Percentiles rank a stretch among this genome's conserved stretches.
phyloP scores from a whole-genome alignment of 2,797 vertebrate species.

The Erpetoichthys calabaricus region DNA sequence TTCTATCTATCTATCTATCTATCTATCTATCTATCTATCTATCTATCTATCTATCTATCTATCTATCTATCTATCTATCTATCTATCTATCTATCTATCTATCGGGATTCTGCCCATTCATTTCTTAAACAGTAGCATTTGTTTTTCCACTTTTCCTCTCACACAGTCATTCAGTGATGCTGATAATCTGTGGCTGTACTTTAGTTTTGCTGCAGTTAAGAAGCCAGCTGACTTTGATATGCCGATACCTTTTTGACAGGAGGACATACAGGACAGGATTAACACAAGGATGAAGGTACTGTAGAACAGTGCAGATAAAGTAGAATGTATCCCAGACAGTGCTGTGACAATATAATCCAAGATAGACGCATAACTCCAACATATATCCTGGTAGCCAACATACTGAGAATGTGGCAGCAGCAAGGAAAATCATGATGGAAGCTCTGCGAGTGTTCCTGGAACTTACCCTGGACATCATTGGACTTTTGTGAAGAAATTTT shows the following conservation, averaged over 20 bases:
- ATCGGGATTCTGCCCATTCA: no score
- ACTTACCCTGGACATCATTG: conserved; percentile 44
- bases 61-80: no score
- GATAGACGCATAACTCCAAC: conserved; percentile 48
- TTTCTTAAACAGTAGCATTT: neutral
- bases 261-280: conserved; percentile 51
- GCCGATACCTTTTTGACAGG: conserved; percentile 41
- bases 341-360: conserved; percentile 40
- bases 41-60: no score
- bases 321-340: conserved; percentile 46
- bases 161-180: conserved; percentile 33
- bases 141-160: conserved; percentile 6
- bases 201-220: conserved; percentile 35
- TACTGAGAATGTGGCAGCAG: conserved; percentile 43
- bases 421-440: conserved; percentile 53
- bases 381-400: conserved; percentile 56
- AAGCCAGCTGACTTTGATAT: conserved; percentile 35
- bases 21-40: no score
- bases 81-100: no score
- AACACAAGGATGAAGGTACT: conserved; percentile 46
- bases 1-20: no score
- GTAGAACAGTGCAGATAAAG: conserved; percentile 43
- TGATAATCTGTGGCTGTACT: conserved; percentile 38
- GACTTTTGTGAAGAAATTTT: conserved; percentile 50
- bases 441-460: conserved; percentile 46